Evolutionary conservation across 1,140 invertebrate genomes (phyloP).

Genomic region (Neodiprion pinetum): DNA sequence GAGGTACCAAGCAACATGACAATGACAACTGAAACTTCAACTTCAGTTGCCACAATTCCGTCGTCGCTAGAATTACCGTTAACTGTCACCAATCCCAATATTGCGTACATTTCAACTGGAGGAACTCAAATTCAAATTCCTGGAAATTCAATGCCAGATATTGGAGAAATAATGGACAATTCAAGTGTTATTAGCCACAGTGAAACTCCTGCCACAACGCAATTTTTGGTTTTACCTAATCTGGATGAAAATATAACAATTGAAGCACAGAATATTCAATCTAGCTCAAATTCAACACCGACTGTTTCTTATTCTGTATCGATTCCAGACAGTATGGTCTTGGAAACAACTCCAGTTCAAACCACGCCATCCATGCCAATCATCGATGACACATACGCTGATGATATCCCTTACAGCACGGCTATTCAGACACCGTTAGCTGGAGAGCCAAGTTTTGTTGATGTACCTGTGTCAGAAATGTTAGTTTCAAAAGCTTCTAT

Average conservation of each 20-base stretch:
- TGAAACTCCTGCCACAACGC: slow-evolving; percentile 41
- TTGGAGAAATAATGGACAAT: slow-evolving; percentile 48
- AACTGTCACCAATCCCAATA: slow-evolving; percentile 72
- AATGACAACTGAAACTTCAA: slow-evolving; percentile 51
- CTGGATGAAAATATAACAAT: slow-evolving; percentile 41
- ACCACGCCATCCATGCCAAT: slow-evolving; percentile 58
- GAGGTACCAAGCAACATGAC: slow-evolving; percentile 71
- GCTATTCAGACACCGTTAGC: slow-evolving; percentile 31
- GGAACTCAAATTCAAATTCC: slow-evolving; percentile 43
- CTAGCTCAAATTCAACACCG: slow-evolving; percentile 25
- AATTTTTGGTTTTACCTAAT: slow-evolving; percentile 50
- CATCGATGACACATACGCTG: slow-evolving; percentile 52
- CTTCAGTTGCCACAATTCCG: slow-evolving; percentile 56
- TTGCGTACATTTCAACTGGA: slow-evolving; percentile 61
- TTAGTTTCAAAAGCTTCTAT: slow-evolving; percentile 40
- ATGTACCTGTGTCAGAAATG: slow-evolving; percentile 47
- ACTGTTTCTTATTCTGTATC: slow-evolving; percentile 51
- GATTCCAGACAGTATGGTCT: slow-evolving; percentile 44
- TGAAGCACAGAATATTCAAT: slow-evolving; percentile 30
- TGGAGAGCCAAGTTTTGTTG: slow-evolving; percentile 35
- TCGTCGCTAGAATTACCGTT: slow-evolving; percentile 73
- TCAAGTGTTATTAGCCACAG: slow-evolving; percentile 23
- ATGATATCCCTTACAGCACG: slow-evolving; percentile 37
- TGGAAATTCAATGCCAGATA: slow-evolving; percentile 52
- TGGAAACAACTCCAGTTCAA: slow-evolving; percentile 45